A percentile compares a stretch with the other conserved stretches of the same genome.
These are phyloP conservation scores for Alauda arvensis DNA, from an alignment of 2,797 vertebrate genomes.

Conservation along the genomic window DNA sequence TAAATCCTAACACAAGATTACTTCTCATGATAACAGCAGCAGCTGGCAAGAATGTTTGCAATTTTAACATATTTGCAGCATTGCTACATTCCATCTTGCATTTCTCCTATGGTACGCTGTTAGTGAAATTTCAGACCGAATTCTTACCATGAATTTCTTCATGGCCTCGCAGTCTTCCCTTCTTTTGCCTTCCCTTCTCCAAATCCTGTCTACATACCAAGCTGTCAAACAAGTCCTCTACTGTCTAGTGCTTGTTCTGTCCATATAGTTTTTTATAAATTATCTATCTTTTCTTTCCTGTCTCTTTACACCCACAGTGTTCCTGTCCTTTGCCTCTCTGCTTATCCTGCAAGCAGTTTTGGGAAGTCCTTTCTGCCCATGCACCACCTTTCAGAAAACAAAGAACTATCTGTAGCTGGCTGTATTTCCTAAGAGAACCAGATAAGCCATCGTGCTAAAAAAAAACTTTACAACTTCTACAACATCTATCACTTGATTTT, in stretches of 20 bases:
- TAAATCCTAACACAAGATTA: conserved; percentile 67
- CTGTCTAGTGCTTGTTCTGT: neutral
- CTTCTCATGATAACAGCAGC: conserved; percentile 66
- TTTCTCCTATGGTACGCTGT: conserved; percentile 54
- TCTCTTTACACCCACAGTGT: neutral
- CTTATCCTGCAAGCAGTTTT: neutral
- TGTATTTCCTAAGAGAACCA: neutral
- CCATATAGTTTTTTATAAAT: neutral
- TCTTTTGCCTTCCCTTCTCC: neutral
- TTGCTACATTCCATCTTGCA: conserved; percentile 48
- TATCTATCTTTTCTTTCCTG: neutral
- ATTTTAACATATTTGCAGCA: conserved; percentile 65
- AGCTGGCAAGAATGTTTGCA: conserved; percentile 74
- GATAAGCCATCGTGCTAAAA: neutral
- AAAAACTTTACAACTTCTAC: neutral
- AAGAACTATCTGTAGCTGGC: neutral
- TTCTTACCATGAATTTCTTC: conserved; percentile 2
- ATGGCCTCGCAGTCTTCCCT: neutral
- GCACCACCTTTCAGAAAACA: neutral
- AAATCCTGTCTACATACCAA: neutral
- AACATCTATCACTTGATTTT: neutral
- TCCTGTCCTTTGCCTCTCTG: neutral
- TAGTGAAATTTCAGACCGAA: conserved; percentile 36
- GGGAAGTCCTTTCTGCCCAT: neutral
- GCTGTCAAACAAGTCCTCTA: neutral